phyloP scores from a whole-genome alignment of 2,888 invertebrate species.

The Caenorhabditis doughertyi region DNA sequence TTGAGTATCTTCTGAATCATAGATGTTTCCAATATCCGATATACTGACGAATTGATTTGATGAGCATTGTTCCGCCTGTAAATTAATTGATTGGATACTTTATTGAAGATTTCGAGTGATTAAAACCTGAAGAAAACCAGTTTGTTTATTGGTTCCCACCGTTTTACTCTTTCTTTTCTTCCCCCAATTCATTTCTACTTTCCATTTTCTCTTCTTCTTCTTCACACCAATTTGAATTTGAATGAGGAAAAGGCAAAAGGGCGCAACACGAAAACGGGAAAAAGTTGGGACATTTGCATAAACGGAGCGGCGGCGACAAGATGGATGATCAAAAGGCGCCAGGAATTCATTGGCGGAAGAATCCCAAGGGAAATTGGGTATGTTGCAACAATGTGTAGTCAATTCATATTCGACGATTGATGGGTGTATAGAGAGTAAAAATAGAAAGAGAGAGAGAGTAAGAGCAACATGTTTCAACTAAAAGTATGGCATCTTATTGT shows the following conservation, averaged over 20 bases:
- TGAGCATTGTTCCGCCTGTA: slow-evolving; percentile 62
- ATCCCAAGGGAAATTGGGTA: slow-evolving; percentile 31
- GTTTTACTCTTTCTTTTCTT: slow-evolving; percentile 10
- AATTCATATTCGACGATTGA: slow-evolving; percentile 63
- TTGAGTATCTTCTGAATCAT: slow-evolving; percentile 48
- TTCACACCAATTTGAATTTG: slow-evolving; percentile 63
- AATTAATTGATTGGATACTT: slow-evolving; percentile 6
- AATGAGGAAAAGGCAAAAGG: slow-evolving; percentile 38
- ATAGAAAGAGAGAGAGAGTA: not conserved
- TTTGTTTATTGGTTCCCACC: slow-evolving; percentile 29
- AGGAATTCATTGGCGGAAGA: slow-evolving; percentile 50
- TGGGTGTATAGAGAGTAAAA: slow-evolving; percentile 31
- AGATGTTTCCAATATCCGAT: slow-evolving; percentile 58
- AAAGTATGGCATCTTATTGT: not conserved
- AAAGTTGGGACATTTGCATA: slow-evolving; percentile 54
- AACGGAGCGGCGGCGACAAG: slow-evolving; percentile 58
- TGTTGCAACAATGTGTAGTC: slow-evolving; percentile 51
- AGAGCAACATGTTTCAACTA: slow-evolving; percentile 9
- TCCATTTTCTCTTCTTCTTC: slow-evolving; percentile 12
- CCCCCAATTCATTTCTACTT: slow-evolving; percentile 34
- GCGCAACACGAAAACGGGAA: slow-evolving; percentile 40
- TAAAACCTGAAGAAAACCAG: not conserved
- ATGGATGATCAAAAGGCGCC: slow-evolving; percentile 62
- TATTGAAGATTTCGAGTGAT: too few relatives aligned
- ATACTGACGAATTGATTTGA: slow-evolving; percentile 60